These are phyloP conservation scores for Hippopotamus amphibius DNA, from an alignment of 2,113 vertebrate genomes.

Conservation along the genomic window DNA sequence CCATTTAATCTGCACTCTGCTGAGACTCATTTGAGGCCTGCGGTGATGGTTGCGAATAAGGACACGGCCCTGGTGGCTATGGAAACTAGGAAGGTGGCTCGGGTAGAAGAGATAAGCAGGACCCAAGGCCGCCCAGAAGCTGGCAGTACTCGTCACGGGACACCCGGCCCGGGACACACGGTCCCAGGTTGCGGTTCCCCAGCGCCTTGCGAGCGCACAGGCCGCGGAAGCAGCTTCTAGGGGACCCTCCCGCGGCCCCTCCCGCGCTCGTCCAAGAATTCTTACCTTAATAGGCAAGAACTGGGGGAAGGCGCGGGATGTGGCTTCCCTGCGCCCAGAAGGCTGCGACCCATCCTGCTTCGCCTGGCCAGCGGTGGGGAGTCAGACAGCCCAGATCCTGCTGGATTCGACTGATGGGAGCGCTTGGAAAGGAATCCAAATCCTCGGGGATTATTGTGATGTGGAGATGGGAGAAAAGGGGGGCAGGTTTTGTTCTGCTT, in stretches of 20 bases:
- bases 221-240: not conserved
- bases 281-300: conserved; percentile 81
- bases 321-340: not conserved
- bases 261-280: not conserved
- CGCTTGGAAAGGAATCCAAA: not conserved
- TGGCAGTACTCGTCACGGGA: not conserved
- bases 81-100: conserved; percentile 21
- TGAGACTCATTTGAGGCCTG: not conserved
- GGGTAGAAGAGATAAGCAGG: not conserved
- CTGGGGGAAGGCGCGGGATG: not conserved
- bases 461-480: not conserved
- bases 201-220: not conserved
- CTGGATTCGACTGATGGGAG: not conserved
- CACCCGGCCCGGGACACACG: not conserved
- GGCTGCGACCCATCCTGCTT: not conserved
- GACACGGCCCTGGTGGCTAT: not conserved
- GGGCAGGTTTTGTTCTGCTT: conserved; percentile 39
- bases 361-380: not conserved
- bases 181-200: not conserved
- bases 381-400: not conserved
- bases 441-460: not conserved
- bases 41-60: not conserved
- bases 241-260: not conserved
- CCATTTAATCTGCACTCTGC: not conserved
- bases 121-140: not conserved